Conservation (phyloP, 2,797 vertebrate genomes). For the Ctenopoma multispine region DNA sequence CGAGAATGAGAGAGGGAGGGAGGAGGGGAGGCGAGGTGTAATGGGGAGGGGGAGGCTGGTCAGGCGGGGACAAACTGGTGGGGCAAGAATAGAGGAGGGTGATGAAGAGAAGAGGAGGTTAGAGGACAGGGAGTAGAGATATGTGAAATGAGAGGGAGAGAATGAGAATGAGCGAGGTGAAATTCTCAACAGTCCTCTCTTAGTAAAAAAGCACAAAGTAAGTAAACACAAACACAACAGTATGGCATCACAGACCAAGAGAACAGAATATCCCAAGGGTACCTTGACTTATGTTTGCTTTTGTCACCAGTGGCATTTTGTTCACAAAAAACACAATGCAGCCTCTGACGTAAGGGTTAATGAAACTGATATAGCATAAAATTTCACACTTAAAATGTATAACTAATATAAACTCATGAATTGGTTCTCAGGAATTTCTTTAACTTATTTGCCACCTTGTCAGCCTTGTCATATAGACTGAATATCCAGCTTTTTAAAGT, state of each 20-base stretch:
- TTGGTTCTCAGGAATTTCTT: constrained; percentile 20
- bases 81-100: constrained; percentile 18
- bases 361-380: constrained; percentile 15
- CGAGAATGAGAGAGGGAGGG: constrained; percentile 47
- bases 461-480: constrained; percentile 44
- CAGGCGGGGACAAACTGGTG: constrained; percentile 13
- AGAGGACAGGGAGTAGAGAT: constrained; percentile 36
- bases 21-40: constrained; percentile 25
- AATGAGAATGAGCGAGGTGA: constrained; percentile 30
- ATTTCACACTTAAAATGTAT: constrained; percentile 24
- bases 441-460: constrained; percentile 37
- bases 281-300: constrained; percentile 8
- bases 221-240: constrained; percentile 16
- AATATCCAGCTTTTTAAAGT: constrained; percentile 51
- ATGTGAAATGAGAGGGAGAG: constrained; percentile 30
- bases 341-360: not conserved
- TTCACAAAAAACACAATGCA: not conserved
- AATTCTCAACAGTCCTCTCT: constrained; percentile 26
- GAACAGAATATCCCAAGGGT: constrained; percentile 21
- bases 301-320: constrained; percentile 24
- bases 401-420: constrained; percentile 25
- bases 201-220: constrained; percentile 28
- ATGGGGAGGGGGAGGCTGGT: constrained; percentile 16
- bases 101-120: constrained; percentile 23
- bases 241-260: constrained; percentile 21